phyloP scores from a whole-genome alignment of 2,888 invertebrate species.

The Mesorhabditis spiculigera region DNA sequence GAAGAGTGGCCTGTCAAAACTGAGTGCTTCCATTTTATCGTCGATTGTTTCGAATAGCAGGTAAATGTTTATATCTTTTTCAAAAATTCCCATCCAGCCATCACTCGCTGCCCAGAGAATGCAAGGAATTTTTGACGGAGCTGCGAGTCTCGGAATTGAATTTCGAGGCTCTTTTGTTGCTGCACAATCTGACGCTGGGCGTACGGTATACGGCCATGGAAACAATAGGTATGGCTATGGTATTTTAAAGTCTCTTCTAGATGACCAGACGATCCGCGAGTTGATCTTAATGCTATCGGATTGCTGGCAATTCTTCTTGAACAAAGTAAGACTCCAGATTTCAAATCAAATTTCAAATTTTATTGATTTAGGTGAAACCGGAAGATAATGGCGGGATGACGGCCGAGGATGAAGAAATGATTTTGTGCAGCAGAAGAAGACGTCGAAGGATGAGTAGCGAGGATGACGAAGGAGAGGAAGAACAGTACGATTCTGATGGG shows the following conservation, averaged over 20 bases:
- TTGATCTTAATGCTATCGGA: neutral
- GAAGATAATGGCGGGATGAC: neutral
- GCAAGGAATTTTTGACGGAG: neutral
- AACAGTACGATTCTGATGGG: neutral
- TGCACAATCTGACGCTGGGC: neutral
- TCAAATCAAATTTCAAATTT: neutral
- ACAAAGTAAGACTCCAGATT: neutral
- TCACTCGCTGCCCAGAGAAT: neutral
- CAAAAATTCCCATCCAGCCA: neutral
- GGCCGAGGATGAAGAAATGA: neutral
- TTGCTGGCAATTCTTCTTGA: neutral
- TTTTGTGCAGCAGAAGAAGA: neutral
- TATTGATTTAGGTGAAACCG: neutral
- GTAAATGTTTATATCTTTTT: too few relatives aligned
- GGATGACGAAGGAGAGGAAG: constrained; percentile 4
- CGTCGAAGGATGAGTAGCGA: neutral
- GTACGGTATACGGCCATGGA: neutral
- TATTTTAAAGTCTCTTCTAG: neutral
- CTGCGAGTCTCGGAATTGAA: neutral
- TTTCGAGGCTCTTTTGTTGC: neutral
- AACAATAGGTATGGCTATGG: neutral
- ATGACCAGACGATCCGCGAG: neutral
- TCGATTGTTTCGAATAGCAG: too few relatives aligned
- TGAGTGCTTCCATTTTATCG: too few relatives aligned
- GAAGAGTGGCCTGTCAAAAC: too few relatives aligned